These are phyloP conservation scores for Steatocranus sp. DNA, from an alignment of 2,797 vertebrate species.

Conservation along the genomic window DNA sequence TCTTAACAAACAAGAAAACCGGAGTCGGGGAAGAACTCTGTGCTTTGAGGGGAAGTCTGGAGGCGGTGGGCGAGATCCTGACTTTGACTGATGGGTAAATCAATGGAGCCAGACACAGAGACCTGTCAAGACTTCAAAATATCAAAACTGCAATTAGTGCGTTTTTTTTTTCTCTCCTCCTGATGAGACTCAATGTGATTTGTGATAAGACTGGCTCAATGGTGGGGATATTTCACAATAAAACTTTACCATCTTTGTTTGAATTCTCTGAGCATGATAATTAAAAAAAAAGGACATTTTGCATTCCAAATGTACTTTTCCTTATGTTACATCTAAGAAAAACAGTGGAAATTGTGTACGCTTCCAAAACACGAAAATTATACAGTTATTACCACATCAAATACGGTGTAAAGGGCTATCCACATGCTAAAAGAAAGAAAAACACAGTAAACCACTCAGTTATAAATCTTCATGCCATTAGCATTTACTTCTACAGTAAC, in stretches of 20 bases:
- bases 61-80: background rate
- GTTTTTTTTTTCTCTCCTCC: background rate
- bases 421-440: background rate
- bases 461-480: background rate
- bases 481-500: background rate
- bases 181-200: background rate
- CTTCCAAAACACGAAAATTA: background rate
- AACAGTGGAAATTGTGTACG: background rate
- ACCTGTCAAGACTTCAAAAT: background rate
- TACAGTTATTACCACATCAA: background rate
- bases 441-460: background rate
- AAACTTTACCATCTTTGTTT: background rate
- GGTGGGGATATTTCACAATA: background rate
- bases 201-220: background rate
- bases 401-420: background rate
- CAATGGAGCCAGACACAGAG: background rate
- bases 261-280: background rate
- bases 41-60: background rate
- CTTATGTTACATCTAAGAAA: background rate
- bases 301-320: background rate
- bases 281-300: background rate
- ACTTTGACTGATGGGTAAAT: slow-evolving; percentile 4
- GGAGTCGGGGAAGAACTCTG: background rate
- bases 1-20: background rate
- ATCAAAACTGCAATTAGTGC: background rate